Evolutionary conservation across 2,797 vertebrate species (phyloP).

Genomic region (Lagorchestes hirsutus): DNA sequence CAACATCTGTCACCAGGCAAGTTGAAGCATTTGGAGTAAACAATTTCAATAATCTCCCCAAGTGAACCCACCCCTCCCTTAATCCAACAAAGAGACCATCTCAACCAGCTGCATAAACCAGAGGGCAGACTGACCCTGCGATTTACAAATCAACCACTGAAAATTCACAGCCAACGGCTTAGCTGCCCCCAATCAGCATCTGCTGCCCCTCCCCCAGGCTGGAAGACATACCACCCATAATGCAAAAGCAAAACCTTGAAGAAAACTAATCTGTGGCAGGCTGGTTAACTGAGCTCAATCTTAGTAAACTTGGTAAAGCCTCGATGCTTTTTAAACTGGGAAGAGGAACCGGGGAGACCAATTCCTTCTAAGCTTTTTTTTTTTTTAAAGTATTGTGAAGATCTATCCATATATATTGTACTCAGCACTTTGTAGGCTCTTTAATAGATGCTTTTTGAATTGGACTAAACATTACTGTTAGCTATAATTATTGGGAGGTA

Average conservation of each 20-base stretch:
- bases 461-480: neutral
- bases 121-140: neutral
- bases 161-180: neutral
- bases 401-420: neutral
- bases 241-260: neutral
- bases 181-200: neutral
- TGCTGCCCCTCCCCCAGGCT: neutral
- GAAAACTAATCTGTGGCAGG: neutral
- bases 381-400: neutral
- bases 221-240: neutral
- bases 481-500: neutral
- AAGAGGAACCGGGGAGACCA: neutral
- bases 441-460: neutral
- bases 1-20: conserved; percentile 4
- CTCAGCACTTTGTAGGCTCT: neutral
- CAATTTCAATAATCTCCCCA: conserved; percentile 25
- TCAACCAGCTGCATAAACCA: neutral
- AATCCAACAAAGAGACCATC: neutral
- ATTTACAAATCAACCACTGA: neutral
- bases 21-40: neutral
- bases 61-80: neutral
- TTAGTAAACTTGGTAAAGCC: neutral
- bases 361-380: neutral
- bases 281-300: neutral
- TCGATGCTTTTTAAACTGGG: neutral